Base-by-base conservation (phyloP, 1,140 invertebrate genomes). In the Rhopalosiphum maidis region DNA sequence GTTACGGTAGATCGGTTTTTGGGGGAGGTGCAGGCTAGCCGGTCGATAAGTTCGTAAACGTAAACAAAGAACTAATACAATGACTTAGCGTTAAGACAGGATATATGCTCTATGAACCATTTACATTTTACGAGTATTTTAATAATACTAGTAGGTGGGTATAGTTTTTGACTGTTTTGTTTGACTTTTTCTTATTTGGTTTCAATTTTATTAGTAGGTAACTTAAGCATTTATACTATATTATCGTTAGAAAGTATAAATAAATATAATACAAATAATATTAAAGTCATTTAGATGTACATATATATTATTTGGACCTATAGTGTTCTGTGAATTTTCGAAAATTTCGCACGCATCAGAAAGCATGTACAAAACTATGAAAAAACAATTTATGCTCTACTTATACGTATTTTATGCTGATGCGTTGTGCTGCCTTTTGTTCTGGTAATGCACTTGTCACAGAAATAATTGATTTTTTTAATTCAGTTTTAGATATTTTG, bases 371-470 rank as follows among this genome's bases (percentile, higher is more conserved):
- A 48, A 86, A 25, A 46, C 43, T 23, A 54, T 85, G 82, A 92
- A 92, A 85, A 51, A 82, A 54, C 68, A 85, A 41, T 92, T 91
- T 92, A n/a, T 92, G 91, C 91, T 92, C 77, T 54, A 83, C 35
- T 83, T 92, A 54, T 30, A 91, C 48, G 9, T 77, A 51, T 90
- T 68, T 68, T 68, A 46, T 35, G 68, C 68, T 35, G 43, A 48
- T 91, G 18, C 15, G 15, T 82, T 48, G n/a, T 82, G 37, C 51
- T 22, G 51, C 48, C 43, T 43, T 48, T n/a, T 88, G 48, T 51
- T 54, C n/a, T 18, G 46, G n/a, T 54, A 3, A 8, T 1, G 0
- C 43, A 46, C 35, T 88, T 51, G 46, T 88, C 86, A 54, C 46
- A 30, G 7, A 35, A 51, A 54, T 88, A 51, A 51, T 51, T 18